Percentiles rank a stretch among this genome's conserved stretches.
Evolutionary conservation across 1,140 invertebrate species (phyloP).

Genomic region (Phortica variegata): DNA sequence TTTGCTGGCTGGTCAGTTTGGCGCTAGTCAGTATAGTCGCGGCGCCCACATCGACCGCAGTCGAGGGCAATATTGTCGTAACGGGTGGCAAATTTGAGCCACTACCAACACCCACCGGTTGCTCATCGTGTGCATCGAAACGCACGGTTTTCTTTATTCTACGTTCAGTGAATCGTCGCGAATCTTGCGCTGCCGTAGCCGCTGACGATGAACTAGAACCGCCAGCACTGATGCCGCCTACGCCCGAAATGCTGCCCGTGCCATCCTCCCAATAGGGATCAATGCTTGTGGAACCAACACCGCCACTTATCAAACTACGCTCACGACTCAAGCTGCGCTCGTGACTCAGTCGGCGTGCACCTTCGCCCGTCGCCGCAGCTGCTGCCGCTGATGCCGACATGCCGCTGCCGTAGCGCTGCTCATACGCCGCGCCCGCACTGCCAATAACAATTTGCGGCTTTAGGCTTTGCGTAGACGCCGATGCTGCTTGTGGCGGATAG

Average conservation of each 20-base stretch:
- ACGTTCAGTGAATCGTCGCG: constrained; percentile 74
- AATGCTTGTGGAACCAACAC: constrained; percentile 9
- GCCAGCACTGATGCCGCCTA: constrained; percentile 33
- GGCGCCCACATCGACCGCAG: constrained; percentile 45
- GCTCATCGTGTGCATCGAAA: constrained; percentile 70
- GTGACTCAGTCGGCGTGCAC: constrained; percentile 4
- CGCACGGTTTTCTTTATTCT: constrained; percentile 86
- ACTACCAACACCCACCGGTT: neutral
- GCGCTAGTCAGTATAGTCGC: constrained; percentile 59
- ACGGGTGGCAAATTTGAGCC: constrained; percentile 46
- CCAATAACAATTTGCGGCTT: constrained; percentile 49
- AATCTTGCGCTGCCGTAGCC: constrained; percentile 58
- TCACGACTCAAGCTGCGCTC: constrained; percentile 30
- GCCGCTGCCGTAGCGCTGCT: constrained; percentile 22
- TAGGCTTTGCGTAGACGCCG: constrained; percentile 15
- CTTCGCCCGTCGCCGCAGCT: constrained; percentile 6
- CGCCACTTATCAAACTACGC: constrained; percentile 28
- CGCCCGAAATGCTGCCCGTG: constrained; percentile 47
- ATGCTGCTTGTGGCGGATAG: constrained; percentile 18
- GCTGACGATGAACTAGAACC: constrained; percentile 33
- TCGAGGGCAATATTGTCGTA: constrained; percentile 44
- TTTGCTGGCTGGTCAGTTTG: constrained; percentile 49
- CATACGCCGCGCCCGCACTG: constrained; percentile 19
- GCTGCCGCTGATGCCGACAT: constrained; percentile 20
- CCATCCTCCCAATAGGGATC: constrained; percentile 62